Conservation (phyloP, 2,797 vertebrate genomes). For the Mus spretus region DNA sequence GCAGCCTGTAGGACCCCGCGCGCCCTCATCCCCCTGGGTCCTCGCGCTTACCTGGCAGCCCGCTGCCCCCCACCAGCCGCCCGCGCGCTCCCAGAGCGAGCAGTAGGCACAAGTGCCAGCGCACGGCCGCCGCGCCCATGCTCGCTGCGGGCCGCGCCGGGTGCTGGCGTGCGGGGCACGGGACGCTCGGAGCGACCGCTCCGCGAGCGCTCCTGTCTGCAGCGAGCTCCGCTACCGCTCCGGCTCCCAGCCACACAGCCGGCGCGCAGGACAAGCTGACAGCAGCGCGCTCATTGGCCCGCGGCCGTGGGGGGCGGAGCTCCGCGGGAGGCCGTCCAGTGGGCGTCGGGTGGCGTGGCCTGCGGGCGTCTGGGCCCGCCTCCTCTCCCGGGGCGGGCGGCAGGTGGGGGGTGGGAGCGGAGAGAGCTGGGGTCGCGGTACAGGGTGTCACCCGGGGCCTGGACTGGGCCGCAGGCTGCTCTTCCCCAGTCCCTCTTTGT, state of each 20-base stretch:
- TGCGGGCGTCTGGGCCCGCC: not conserved
- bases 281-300: slow-evolving; percentile 92
- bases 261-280: slow-evolving; percentile 88
- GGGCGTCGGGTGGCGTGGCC: not conserved
- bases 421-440: not conserved
- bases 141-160: slow-evolving; percentile 88
- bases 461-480: not conserved
- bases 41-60: slow-evolving; percentile 93
- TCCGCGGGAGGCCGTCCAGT: slow-evolving; percentile 73
- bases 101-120: slow-evolving; percentile 93
- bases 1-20: not conserved
- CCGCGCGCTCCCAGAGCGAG: slow-evolving; percentile 92
- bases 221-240: slow-evolving; percentile 25
- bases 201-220: slow-evolving; percentile 19
- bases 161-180: slow-evolving; percentile 76
- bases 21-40: not conserved
- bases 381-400: slow-evolving; percentile 43
- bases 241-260: slow-evolving; percentile 77
- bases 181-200: slow-evolving; percentile 80
- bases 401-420: slow-evolving; percentile 71
- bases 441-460: not conserved
- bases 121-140: slow-evolving; percentile 94
- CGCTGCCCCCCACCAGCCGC: slow-evolving; percentile 92
- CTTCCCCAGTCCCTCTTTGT: not conserved
- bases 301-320: slow-evolving; percentile 85